Evolutionary conservation across 2,888 invertebrate species (phyloP).

Genomic region (Synergus japonicus): DNA sequence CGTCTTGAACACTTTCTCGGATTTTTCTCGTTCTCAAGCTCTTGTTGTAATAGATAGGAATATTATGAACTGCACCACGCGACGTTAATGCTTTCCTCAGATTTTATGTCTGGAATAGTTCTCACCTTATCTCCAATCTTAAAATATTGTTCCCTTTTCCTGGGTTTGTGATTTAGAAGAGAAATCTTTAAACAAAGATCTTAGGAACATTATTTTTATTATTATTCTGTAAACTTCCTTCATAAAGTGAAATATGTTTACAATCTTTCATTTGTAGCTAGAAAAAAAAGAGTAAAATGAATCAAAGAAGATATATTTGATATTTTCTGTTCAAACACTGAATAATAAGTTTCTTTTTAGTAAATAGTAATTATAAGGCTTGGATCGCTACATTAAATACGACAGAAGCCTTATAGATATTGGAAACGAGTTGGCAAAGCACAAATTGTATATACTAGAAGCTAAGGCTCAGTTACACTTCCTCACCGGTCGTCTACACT

Average conservation of each 20-base stretch:
- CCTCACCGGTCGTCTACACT: slow-evolving; percentile 43
- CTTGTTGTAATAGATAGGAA: slow-evolving; percentile 13
- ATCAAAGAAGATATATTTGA: too few relatives aligned
- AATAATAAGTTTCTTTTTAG: neutral
- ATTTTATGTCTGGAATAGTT: slow-evolving; percentile 18
- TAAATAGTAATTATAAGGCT: neutral
- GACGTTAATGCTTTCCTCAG: slow-evolving; percentile 24
- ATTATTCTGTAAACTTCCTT: too few relatives aligned
- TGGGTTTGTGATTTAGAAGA: slow-evolving; percentile 5
- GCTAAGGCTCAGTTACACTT: slow-evolving; percentile 55
- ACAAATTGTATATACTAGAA: slow-evolving; percentile 46
- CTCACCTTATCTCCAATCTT: neutral
- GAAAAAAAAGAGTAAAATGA: too few relatives aligned
- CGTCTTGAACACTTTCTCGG: slow-evolving; percentile 5
- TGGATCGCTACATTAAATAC: slow-evolving; percentile 41
- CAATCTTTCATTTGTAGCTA: too few relatives aligned
- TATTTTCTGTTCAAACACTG: too few relatives aligned
- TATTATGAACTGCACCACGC: slow-evolving; percentile 14
- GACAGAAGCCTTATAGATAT: slow-evolving; percentile 65
- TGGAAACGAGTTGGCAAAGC: slow-evolving; percentile 62
- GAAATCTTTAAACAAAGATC: slow-evolving; percentile 26
- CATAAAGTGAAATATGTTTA: too few relatives aligned
- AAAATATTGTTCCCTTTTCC: neutral
- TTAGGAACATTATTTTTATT: too few relatives aligned
- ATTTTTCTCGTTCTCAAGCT: slow-evolving; percentile 17